Evolutionary conservation across 2,113 vertebrate genomes (phyloP), one percentile per base, ranked within the genome.

Genomic region (Anarrhichthys ocellatus): DNA sequence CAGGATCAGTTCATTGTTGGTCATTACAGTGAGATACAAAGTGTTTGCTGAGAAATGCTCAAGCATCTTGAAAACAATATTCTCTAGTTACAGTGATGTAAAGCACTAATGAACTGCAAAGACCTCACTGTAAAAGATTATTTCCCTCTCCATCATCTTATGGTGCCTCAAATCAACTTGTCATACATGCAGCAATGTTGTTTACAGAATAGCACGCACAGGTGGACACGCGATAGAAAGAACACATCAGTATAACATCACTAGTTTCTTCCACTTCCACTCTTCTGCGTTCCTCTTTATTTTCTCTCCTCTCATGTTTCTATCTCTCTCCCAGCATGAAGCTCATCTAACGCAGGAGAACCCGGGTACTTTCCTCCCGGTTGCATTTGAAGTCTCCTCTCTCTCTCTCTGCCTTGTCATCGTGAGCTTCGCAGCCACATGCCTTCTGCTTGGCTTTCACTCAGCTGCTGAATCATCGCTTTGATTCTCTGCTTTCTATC

Each of bases 401-500:
- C 38, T 40, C 38, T 80, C 40, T 76, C 73, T 52, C 38, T 61
- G 76, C 67, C 27, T 61, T 82, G 79, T 89, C 89, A 88, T 44
- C 6, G 38, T n/a, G 71, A 78, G 81, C 58, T 81, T 71, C 27
- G 1, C 42, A n/a, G 59, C 82, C 88, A 52, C 79, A 18, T 62
- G 79, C 48, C 69, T 80, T 73, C 80, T 77, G 46, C 29, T 88
- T 81, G 80, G 78, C 73, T 86, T 81, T 56, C 18, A 5, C 70
- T 84, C 80, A 81, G 76, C 8, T 90, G 89, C 92, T 91, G 84
- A 90, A 86, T 93, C 88, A 91, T 76, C 38, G 13, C 83, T 90
- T 92, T 90, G 71, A 89, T 81, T 86, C 71, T 27, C 42, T 76
- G 83, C 80, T 80, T 73, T 84, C 82, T 86, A 50, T 82, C 83